These are phyloP conservation scores for Geophilus truncorum DNA, from an alignment of 2,888 invertebrate species.

Conservation along the genomic window DNA sequence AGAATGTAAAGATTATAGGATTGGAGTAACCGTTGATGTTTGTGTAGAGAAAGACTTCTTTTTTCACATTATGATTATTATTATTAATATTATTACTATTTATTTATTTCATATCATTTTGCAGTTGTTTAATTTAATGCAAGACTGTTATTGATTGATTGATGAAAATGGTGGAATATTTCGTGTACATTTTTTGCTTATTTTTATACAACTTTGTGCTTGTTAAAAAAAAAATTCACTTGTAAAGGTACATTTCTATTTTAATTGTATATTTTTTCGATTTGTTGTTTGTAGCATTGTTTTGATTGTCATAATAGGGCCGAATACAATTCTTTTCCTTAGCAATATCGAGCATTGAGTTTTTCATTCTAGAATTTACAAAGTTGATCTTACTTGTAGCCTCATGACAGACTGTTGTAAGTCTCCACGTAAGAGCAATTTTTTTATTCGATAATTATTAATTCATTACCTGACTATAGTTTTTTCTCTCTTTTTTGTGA, in stretches of 20 bases:
- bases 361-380: neutral
- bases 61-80: too few relatives aligned
- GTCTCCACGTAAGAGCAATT: neutral
- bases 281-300: neutral
- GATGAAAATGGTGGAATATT: neutral
- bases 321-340: neutral
- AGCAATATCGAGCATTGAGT: neutral
- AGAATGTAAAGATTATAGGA: neutral
- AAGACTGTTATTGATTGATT: neutral
- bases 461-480: neutral
- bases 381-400: neutral
- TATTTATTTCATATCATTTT: neutral
- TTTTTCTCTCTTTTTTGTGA: neutral
- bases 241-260: neutral
- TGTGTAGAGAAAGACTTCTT: neutral
- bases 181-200: neutral
- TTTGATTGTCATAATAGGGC: neutral
- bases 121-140: neutral
- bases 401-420: neutral
- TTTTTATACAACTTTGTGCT: constrained; percentile 4
- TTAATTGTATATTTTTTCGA: neutral
- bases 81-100: too few relatives aligned
- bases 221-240: neutral
- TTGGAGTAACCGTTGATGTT: neutral
- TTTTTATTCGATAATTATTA: too few relatives aligned